Conservation (phyloP, 1,140 invertebrate genomes). For the Delia radicum region DNA sequence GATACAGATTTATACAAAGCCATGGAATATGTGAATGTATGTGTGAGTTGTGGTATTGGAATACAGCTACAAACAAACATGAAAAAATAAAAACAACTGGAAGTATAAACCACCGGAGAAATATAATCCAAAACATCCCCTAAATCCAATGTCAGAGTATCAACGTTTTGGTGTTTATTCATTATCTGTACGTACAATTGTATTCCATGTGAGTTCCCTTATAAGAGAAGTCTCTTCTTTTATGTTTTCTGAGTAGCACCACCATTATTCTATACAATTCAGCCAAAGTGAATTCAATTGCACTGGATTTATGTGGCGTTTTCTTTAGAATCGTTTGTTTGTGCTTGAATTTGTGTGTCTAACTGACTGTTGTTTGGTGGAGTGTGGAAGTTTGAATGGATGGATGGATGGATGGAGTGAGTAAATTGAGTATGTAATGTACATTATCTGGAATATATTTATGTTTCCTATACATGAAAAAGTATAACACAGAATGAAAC, state of each 20-base stretch:
- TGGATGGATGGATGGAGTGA: neutral
- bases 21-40: neutral
- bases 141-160: neutral
- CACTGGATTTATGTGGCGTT: neutral
- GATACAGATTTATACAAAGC: neutral
- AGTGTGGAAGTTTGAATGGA: neutral
- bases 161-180: neutral
- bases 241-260: too few relatives aligned
- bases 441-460: neutral
- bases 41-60: neutral
- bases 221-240: too few relatives aligned
- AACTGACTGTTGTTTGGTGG: neutral
- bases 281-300: too few relatives aligned
- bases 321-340: neutral
- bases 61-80: neutral
- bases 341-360: neutral
- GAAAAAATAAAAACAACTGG: neutral
- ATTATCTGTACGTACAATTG: neutral
- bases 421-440: neutral
- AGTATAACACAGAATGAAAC: neutral
- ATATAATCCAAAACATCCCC: constrained; percentile 17
- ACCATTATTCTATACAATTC: too few relatives aligned
- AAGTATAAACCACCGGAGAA: neutral
- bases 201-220: neutral
- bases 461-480: neutral